Conservation (phyloP, 2,888 invertebrate genomes). For the Stenichneumon culpator region DNA sequence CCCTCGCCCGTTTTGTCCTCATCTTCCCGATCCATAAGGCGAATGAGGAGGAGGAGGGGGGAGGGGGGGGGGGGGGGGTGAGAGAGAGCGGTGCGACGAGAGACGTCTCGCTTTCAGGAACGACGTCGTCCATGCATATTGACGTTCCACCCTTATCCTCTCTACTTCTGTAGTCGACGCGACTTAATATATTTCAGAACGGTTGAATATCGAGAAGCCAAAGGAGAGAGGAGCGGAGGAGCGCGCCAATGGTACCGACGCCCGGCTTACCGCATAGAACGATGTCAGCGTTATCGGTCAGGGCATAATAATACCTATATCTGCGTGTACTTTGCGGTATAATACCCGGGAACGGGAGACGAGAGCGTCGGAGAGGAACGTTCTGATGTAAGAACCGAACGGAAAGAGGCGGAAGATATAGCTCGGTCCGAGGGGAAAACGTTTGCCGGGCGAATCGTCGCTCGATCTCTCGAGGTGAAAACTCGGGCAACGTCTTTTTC, state of each 20-base stretch:
- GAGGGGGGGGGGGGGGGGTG: not conserved
- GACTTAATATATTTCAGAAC: conserved; percentile 57
- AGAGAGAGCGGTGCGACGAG: conserved; percentile 28
- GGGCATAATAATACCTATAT: conserved; percentile 27
- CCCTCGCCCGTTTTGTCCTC: too few relatives aligned
- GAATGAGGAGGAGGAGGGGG: too few relatives aligned
- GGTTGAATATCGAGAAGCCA: conserved; percentile 50
- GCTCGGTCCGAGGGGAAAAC: conserved; percentile 11
- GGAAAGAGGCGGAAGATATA: conserved; percentile 1
- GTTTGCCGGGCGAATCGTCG: conserved; percentile 24
- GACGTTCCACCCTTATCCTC: conserved; percentile 24
- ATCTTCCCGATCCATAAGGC: too few relatives aligned
- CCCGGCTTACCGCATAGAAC: conserved; percentile 42
- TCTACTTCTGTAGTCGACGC: conserved; percentile 24
- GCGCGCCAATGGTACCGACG: conserved; percentile 35
- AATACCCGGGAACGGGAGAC: not conserved
- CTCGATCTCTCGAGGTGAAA: not conserved
- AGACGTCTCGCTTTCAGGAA: conserved; percentile 52
- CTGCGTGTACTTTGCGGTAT: conserved; percentile 15
- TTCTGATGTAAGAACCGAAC: not conserved
- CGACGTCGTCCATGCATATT: conserved; percentile 52
- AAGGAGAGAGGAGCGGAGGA: conserved; percentile 13
- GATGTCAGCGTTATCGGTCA: conserved; percentile 55
- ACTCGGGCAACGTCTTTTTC: conserved; percentile 4
- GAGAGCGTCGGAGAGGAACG: not conserved